Conservation (phyloP, 2,113 vertebrate genomes). For the Clarias macrocephalus region DNA sequence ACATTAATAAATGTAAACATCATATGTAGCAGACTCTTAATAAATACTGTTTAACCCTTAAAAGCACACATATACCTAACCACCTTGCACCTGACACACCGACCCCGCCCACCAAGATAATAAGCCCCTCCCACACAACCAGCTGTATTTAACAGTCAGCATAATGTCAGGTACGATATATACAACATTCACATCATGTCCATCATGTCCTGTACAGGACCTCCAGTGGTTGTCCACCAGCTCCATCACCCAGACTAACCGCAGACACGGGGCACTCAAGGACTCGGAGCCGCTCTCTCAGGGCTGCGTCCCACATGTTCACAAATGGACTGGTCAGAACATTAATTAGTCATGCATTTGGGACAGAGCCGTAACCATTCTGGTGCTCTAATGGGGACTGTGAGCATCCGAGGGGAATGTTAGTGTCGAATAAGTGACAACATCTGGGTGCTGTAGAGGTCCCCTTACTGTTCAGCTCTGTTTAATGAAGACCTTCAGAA, state of each 20-base stretch:
- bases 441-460: neutral
- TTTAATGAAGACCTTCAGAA: neutral
- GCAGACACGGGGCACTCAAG: neutral
- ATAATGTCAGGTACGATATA: neutral
- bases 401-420: neutral
- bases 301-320: neutral
- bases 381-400: neutral
- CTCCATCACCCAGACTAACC: neutral
- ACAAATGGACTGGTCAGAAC: neutral
- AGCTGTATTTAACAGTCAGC: neutral
- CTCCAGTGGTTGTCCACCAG: neutral
- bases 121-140: conserved; percentile 11
- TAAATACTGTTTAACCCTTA: conserved; percentile 49
- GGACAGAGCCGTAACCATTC: neutral
- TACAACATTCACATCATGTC: conserved; percentile 30
- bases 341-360: neutral
- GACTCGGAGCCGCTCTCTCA: neutral
- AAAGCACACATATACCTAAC: conserved; percentile 35
- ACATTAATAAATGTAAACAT: conserved; percentile 46
- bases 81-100: neutral
- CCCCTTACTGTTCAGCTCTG: neutral
- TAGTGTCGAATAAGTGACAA: neutral
- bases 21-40: conserved; percentile 37
- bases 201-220: neutral
- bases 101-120: neutral